phyloP scores from a whole-genome alignment of 2,888 invertebrate species.

The Colletes collaris region DNA sequence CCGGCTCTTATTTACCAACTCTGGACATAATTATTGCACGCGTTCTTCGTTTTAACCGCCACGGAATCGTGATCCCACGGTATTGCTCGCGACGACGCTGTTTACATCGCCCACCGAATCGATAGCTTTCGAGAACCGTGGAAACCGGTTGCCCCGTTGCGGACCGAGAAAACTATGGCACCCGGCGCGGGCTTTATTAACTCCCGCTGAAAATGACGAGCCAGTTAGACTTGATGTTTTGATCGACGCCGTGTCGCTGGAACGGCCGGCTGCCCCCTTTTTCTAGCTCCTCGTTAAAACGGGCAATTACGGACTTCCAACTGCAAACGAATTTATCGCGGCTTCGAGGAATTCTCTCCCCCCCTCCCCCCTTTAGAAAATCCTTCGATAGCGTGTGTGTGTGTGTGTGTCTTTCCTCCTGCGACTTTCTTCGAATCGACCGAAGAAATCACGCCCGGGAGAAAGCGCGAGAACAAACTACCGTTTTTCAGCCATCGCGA shows the following conservation, averaged over 20 bases:
- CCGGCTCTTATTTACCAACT: conserved; percentile 35
- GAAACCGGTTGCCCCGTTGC: conserved; percentile 27
- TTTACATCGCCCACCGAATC: conserved; percentile 39
- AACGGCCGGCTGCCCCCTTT: background rate
- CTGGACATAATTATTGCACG: conserved; percentile 30
- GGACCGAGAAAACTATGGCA: background rate
- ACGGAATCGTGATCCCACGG: background rate
- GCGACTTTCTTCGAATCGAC: background rate
- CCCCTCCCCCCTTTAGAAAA: background rate
- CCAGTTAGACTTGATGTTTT: conserved; percentile 11
- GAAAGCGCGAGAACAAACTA: background rate
- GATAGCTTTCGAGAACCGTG: conserved; percentile 1
- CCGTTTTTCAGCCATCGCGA: background rate
- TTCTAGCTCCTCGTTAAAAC: conserved; percentile 1
- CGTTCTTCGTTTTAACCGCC: conserved; percentile 3
- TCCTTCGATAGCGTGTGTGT: background rate
- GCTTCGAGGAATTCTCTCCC: background rate
- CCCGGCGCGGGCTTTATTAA: conserved; percentile 35
- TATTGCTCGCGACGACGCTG: conserved; percentile 1
- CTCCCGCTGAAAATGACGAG: conserved; percentile 34
- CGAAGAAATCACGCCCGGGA: background rate
- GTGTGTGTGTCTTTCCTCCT: background rate
- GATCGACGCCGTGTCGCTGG: conserved; percentile 5
- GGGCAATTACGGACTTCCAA: conserved; percentile 9
- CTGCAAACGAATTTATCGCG: conserved; percentile 3